Evolutionary conservation across 2,888 invertebrate genomes (phyloP), one percentile per base, ranked within the genome.

Genomic region (Melinaea menophilus): DNA sequence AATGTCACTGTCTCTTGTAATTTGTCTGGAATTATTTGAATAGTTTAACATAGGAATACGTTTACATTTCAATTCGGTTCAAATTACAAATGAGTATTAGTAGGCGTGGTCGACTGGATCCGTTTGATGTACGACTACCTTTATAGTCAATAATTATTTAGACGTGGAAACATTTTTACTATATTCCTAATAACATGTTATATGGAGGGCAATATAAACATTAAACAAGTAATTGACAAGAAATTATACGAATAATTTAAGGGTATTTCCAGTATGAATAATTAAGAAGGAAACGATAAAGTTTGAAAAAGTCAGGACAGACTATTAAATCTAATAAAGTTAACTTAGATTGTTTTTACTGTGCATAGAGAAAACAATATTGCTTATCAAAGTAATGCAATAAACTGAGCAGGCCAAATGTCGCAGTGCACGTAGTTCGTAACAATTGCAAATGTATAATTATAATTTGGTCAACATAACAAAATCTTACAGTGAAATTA

Each of bases 21-120:
- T 67, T 64, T 66, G 63, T 64, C 66, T 31, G 65, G 75, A 76
- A 80, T 81, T 81, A 81, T 78, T 78, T 72, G 78, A 79, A 80
- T 79, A 77, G 74, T 80, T 81, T 82, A 79, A 77, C 81, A 80
- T 77, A 69, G 67, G 65, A 76, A 77, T 75, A 76, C 71, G 77
- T 82, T 79, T 76, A 75, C 79, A 79, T 79, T 76, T 74, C 76
- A 75, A 80, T 80, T 72, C 65, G 63, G 69, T 73, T 73, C 70
- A 72, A 76, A 80, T 79, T 75, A 77, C 72, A 69, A 41, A 66
- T 60, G 68, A 64, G 65, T 68, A 56, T 62, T 66, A 54, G 58
- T 55, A 61, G 60, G 60, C 59, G 59, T 56, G 65, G 56, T 51
- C 5, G 31, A 2, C 41, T 55, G 57, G 58, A 33, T 31, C 31